Conservation (phyloP, 2,888 invertebrate species). For the Synergus itoensis region DNA sequence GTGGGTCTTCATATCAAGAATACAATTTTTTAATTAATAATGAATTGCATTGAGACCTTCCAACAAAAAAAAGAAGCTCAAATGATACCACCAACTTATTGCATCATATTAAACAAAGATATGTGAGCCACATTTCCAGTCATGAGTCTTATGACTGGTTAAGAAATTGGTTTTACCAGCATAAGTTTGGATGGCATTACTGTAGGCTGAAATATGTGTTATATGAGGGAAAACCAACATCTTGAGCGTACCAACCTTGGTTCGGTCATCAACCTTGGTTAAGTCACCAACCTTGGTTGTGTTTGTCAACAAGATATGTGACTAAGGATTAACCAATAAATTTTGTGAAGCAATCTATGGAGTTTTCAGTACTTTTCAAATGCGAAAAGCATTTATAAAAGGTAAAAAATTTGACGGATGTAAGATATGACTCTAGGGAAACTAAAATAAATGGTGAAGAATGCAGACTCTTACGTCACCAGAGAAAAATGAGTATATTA, state of each 20-base stretch:
- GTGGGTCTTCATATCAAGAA: not conserved
- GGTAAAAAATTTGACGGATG: not conserved
- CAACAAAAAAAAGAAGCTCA: not conserved
- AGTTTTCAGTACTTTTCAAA: not conserved
- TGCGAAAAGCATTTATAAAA: not conserved
- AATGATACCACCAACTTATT: conserved; percentile 1
- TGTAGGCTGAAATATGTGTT: not conserved
- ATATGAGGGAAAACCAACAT: not conserved
- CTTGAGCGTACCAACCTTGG: conserved; percentile 17
- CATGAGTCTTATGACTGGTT: not conserved
- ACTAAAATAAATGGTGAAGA: not conserved
- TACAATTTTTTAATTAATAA: not conserved
- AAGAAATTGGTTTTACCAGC: not conserved
- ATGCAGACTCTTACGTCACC: not conserved
- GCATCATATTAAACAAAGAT: not conserved
- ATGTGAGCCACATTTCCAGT: not conserved
- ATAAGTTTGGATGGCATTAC: not conserved
- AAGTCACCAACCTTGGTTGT: conserved; percentile 28
- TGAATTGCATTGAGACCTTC: not conserved
- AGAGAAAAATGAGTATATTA: not conserved
- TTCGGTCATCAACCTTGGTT: conserved; percentile 42
- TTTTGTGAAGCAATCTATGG: conserved; percentile 2
- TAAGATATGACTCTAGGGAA: not conserved
- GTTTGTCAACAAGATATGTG: conserved; percentile 35
- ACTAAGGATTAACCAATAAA: conserved; percentile 32